phyloP scores from a whole-genome alignment of 2,113 vertebrate species.

The Lichenostomus cassidix region DNA sequence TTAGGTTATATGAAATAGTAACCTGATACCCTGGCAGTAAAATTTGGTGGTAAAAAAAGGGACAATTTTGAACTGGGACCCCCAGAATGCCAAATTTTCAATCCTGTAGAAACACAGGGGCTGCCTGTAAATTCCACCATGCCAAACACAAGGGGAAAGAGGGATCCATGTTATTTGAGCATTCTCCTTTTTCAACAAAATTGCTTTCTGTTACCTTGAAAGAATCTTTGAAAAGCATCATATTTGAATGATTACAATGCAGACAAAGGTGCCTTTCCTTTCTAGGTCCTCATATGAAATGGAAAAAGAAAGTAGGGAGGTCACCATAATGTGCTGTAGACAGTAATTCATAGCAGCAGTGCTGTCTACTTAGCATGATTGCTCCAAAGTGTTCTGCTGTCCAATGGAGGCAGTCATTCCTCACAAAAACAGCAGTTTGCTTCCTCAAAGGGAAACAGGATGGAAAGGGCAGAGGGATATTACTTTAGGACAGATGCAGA shows the following conservation, averaged over 20 bases:
- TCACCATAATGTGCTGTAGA: neutral
- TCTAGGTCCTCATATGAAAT: neutral
- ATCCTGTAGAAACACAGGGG: neutral
- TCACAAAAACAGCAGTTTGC: slow-evolving; percentile 9
- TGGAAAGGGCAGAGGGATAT: slow-evolving; percentile 34
- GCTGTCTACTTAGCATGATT: neutral
- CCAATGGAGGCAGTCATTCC: slow-evolving; percentile 41
- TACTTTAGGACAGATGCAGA: slow-evolving; percentile 59
- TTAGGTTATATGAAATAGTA: neutral
- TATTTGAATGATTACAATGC: neutral
- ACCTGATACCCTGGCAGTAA: neutral
- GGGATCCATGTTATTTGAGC: neutral
- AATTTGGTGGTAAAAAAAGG: neutral
- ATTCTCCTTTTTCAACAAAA: neutral
- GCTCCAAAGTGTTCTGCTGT: slow-evolving; percentile 27
- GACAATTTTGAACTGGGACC: neutral
- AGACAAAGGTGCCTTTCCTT: neutral
- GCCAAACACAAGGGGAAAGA: neutral
- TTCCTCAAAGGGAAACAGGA: slow-evolving; percentile 4
- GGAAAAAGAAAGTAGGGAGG: neutral
- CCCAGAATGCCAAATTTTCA: neutral
- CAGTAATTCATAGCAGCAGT: neutral
- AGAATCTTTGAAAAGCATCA: neutral
- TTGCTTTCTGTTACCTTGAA: neutral
- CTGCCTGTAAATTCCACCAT: neutral